Conservation (phyloP, 2,888 invertebrate genomes). For the Polyommatus iphigenia region DNA sequence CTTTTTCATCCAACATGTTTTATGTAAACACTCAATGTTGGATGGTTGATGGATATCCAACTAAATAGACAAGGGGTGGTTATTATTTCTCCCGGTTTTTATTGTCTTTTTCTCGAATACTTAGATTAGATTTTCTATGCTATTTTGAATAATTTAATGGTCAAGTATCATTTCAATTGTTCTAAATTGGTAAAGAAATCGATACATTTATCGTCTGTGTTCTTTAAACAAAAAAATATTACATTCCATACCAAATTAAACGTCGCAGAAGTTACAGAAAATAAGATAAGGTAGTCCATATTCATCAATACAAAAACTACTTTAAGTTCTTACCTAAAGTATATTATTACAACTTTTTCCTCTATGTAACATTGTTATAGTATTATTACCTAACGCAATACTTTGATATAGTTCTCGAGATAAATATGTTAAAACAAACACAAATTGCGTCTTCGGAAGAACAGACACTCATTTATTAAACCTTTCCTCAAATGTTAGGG, state of each 20-base stretch:
- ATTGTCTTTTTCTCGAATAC: too few species aligned
- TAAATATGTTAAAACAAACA: conserved; percentile 10
- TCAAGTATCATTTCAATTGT: too few species aligned
- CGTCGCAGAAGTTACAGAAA: neutral
- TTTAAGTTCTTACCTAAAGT: neutral
- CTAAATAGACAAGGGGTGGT: too few species aligned
- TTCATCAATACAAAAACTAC: neutral
- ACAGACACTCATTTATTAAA: neutral
- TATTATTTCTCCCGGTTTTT: too few species aligned
- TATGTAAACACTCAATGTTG: too few species aligned
- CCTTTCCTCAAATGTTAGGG: conserved; percentile 6
- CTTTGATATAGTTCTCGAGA: neutral
- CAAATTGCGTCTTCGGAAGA: conserved; percentile 2
- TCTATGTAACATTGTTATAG: neutral
- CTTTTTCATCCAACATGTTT: too few species aligned
- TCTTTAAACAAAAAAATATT: neutral
- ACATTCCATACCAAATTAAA: neutral
- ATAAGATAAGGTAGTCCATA: neutral
- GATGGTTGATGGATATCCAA: too few species aligned
- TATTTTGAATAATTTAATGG: too few species aligned
- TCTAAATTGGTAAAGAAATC: too few species aligned
- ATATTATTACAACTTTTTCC: neutral
- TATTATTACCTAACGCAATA: neutral
- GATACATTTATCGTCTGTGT: too few species aligned
- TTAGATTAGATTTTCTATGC: too few species aligned